phyloP scores from a whole-genome alignment of 1,140 invertebrate species.

The Saxidomus purpurata region DNA sequence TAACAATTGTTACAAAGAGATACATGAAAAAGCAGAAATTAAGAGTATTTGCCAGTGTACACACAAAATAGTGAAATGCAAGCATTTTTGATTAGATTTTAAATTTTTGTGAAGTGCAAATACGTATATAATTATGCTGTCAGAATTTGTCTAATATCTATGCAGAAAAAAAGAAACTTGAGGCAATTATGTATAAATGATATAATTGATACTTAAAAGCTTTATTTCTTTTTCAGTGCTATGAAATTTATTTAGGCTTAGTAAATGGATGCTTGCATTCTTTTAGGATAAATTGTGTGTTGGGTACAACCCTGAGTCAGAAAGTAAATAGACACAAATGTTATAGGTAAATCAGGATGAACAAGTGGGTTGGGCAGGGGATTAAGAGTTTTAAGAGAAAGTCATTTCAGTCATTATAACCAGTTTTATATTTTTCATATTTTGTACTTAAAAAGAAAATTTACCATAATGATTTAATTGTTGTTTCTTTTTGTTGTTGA shows the following conservation, averaged over 20 bases:
- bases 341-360: conserved; percentile 43
- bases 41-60: conserved; percentile 49
- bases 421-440: conserved; percentile 44
- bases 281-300: conserved; percentile 43
- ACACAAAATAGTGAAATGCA: conserved; percentile 48
- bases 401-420: conserved; percentile 43
- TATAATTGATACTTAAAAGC: conserved; percentile 47
- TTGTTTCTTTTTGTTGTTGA: conserved; percentile 41
- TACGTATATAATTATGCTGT: conserved; percentile 49
- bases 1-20: conserved; percentile 51
- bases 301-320: conserved; percentile 29
- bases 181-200: conserved; percentile 51
- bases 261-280: conserved; percentile 42
- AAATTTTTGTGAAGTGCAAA: conserved; percentile 51
- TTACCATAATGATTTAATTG: conserved; percentile 44
- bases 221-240: conserved; percentile 57
- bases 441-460: conserved; percentile 40
- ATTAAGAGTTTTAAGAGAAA: conserved; percentile 44
- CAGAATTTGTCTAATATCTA: conserved; percentile 49
- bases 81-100: conserved; percentile 50
- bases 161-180: conserved; percentile 49
- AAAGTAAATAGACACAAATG: conserved; percentile 41
- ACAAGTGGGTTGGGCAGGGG: conserved; percentile 40
- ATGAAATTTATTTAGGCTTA: conserved; percentile 51
- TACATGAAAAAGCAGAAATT: conserved; percentile 51